These are phyloP conservation scores for Pasiphila rectangulata DNA, from an alignment of 2,888 invertebrate genomes.

Conservation along the genomic window DNA sequence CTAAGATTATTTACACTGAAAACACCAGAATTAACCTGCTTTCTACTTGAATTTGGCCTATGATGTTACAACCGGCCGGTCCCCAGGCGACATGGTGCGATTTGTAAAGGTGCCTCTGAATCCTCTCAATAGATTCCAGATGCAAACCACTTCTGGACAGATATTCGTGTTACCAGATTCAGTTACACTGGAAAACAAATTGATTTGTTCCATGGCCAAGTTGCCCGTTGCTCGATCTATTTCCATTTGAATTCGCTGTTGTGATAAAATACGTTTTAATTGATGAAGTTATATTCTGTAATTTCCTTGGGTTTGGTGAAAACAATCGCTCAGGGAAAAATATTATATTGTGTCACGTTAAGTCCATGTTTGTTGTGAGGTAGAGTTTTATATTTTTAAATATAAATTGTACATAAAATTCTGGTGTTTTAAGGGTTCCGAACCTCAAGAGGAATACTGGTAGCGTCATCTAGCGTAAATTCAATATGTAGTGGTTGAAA, in stretches of 20 bases:
- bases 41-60: constrained; percentile 8
- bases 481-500: too few relatives aligned
- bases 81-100: constrained; percentile 48
- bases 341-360: too few relatives aligned
- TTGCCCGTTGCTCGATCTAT: background rate
- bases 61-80: constrained; percentile 38
- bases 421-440: too few relatives aligned
- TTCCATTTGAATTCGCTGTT: background rate
- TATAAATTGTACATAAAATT: too few relatives aligned
- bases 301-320: too few relatives aligned
- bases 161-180: constrained; percentile 20
- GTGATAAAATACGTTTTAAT: background rate
- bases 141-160: constrained; percentile 37
- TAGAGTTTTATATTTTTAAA: too few relatives aligned
- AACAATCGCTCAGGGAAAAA: too few relatives aligned
- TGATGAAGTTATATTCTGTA: background rate
- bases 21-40: background rate
- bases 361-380: too few relatives aligned
- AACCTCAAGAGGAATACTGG: too few relatives aligned
- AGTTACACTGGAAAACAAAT: constrained; percentile 18
- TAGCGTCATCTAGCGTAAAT: too few relatives aligned
- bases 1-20: too few relatives aligned
- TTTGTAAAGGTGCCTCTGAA: constrained; percentile 50
- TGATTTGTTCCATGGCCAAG: constrained; percentile 5
- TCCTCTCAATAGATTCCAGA: constrained; percentile 35